A percentile compares a stretch with the other conserved stretches of the same genome.
These are phyloP conservation scores for Vombatus ursinus DNA, from an alignment of 2,113 vertebrate genomes.

Conservation along the genomic window DNA sequence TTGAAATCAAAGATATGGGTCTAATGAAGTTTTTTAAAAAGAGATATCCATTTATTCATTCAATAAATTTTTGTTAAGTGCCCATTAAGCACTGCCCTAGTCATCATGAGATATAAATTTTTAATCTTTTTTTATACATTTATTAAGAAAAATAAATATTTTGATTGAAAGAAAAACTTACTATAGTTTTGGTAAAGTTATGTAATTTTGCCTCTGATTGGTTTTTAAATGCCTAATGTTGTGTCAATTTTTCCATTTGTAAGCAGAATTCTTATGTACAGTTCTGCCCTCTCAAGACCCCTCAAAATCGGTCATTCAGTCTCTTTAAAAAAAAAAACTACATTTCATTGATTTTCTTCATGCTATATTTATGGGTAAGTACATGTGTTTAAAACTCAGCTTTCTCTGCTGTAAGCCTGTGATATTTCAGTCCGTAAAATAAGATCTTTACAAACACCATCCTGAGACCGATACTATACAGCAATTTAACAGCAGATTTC, in stretches of 20 bases:
- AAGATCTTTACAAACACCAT: constrained; percentile 71
- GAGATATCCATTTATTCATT: constrained; percentile 1
- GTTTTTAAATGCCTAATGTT: constrained; percentile 48
- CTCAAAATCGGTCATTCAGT: constrained; percentile 51
- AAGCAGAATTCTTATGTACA: constrained; percentile 20
- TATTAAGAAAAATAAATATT: constrained; percentile 47
- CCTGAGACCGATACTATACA: constrained; percentile 62
- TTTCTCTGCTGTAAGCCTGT: constrained; percentile 63
- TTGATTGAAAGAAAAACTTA: constrained; percentile 49
- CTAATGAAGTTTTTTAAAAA: constrained; percentile 51
- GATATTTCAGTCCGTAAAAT: constrained; percentile 68
- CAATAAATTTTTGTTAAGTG: not conserved
- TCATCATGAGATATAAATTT: constrained; percentile 46
- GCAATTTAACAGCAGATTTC: constrained; percentile 74
- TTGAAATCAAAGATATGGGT: constrained; percentile 60
- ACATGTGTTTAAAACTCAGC: constrained; percentile 72
- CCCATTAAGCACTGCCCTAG: not conserved
- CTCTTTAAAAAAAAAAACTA: constrained; percentile 3
- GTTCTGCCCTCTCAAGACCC: constrained; percentile 38
- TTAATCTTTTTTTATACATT: constrained; percentile 56
- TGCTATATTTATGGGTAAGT: not conserved
- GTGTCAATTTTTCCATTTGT: constrained; percentile 29
- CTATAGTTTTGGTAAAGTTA: constrained; percentile 50
- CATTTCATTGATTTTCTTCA: constrained; percentile 57
- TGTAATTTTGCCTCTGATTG: constrained; percentile 33